phyloP scores from a whole-genome alignment of 92 coral and sea anemone genomes.

The Epizoanthus stellaris region DNA sequence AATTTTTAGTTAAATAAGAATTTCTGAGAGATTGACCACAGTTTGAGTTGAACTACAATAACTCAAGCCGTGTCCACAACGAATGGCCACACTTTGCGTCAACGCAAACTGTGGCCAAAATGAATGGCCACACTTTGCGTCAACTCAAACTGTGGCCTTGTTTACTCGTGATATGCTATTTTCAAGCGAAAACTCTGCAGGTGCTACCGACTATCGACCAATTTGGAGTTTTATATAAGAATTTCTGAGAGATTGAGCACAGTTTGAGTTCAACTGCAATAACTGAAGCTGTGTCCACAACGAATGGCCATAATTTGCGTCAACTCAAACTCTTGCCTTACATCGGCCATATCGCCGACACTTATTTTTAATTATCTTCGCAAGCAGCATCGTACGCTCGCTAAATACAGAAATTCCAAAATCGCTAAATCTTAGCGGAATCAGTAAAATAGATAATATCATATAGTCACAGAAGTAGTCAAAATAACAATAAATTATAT shows the following conservation, averaged over 20 bases:
- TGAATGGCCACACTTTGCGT: background rate
- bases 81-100: background rate
- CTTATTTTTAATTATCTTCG: too few relatives aligned
- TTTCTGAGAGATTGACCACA: background rate
- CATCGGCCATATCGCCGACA: too few relatives aligned
- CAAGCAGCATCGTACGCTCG: too few relatives aligned
- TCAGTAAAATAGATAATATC: too few relatives aligned
- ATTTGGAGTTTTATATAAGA: background rate
- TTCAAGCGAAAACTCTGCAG: background rate
- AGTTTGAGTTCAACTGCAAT: background rate
- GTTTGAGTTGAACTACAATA: conserved; percentile 6
- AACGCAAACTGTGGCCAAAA: too few relatives aligned
- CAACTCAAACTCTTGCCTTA: background rate
- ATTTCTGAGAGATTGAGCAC: background rate
- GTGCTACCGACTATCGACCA: conserved; percentile 15
- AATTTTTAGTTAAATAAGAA: background rate
- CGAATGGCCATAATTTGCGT: too few relatives aligned
- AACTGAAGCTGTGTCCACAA: too few relatives aligned
- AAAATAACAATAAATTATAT: too few relatives aligned
- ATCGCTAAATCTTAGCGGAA: too few relatives aligned
- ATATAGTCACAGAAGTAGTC: too few relatives aligned
- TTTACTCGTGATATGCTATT: conserved; percentile 2
- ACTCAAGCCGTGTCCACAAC: too few relatives aligned
- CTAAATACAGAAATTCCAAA: too few relatives aligned
- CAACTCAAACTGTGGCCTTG: conserved; percentile 10